Base-by-base conservation (phyloP, 64 coral and sea anemone species). In the Platygyra sinensis region DNA sequence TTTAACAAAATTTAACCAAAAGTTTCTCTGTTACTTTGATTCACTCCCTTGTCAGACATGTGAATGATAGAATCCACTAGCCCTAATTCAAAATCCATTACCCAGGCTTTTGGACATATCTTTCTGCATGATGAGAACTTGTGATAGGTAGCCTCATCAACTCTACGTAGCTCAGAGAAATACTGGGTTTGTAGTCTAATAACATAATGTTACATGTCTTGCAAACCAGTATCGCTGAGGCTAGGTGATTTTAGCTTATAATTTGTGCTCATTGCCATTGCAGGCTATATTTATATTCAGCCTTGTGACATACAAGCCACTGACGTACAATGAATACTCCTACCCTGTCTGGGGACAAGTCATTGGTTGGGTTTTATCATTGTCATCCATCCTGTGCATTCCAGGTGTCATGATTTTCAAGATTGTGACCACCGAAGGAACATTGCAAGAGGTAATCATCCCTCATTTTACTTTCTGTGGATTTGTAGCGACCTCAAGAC, bases 261-360 rank as follows among this genome's bases (percentile, higher is more conserved):
- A 1, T n/a, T n/a, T 24, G 8, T 54, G 28, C 30, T 74, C 17
- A 33, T 27, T 75, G 30, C 49, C 54, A 57, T 80, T 80, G 57
- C 92, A 94, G 92, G 92, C 79, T 60, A 72, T 94, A 30, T 94
- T 94, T 54, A 79, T 94, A 73, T 94, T 94, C 74, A 89, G 67
- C 36, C 39, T 94, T 27, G 92, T 79, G 46, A 89, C 87, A 8
- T 89, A 94, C 74, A 83, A 86, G 61, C 92, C 92, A 20, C 62
- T 94, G 60, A 72, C 86, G 24, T 94, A 94, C 63, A 94, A 94
- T 54, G 82, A 89, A 4, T 94, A 89, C 52, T 49, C 38, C 3
- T 94, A 94, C 80, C 92, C 92, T 7, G 78, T 19, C 8, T 94
- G 92, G 92, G 92, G 92, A 25, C 67, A 94, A 31, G 87, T 59